Base-by-base conservation (phyloP, 2,113 vertebrate species). In the Myrmecophaga tridactyla region DNA sequence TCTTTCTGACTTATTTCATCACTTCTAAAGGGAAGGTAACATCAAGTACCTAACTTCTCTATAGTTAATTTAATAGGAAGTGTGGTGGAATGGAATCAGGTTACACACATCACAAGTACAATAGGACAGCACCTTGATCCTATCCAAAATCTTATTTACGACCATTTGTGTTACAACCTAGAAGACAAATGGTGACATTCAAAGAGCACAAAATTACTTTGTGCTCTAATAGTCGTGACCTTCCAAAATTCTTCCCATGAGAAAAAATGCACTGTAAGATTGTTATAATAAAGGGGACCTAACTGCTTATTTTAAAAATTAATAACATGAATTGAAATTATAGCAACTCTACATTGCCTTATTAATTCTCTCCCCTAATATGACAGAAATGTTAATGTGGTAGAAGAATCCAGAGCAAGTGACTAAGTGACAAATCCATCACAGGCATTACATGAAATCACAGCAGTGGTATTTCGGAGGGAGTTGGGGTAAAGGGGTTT, bases 21-120 rank as follows among this genome's bases (percentile, higher is more conserved):
- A 81, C 1, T 39, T 73, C 1, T 78, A 90, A 97, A 82, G 12
- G 95, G 63, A 23, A 69, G 1, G 27, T 31, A 89, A 81, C 13
- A 85, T 4, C 43, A 36, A 95, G 15, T 51, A 5, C 70, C 27
- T 88, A 94, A 95, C 25, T 63, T 75, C 27, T 63, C 23, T 48
- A 25, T 39, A 60, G 3, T 75, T 14, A 91, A 90, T 65, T 83
- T 85, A 97, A 92, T 2, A 90, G 31, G 90, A 97, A 97, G 73
- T n/a, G 1, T 75, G 72, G 18, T 10, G 39, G 12, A 89, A 97
- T 20, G 48, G 39, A 80, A 67, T 89, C 92, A 86, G 92, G 82
- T 14, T 39, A 1, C 9, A 53, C 34, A 53, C 4, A 93, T 82
- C 36, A 84, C 60, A 62, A 91, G 13, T 84, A 97, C 27, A 92